Percentiles rank a stretch among this genome's conserved stretches.
Conservation (phyloP, 2,113 vertebrate species). For the Raja brachyura region DNA sequence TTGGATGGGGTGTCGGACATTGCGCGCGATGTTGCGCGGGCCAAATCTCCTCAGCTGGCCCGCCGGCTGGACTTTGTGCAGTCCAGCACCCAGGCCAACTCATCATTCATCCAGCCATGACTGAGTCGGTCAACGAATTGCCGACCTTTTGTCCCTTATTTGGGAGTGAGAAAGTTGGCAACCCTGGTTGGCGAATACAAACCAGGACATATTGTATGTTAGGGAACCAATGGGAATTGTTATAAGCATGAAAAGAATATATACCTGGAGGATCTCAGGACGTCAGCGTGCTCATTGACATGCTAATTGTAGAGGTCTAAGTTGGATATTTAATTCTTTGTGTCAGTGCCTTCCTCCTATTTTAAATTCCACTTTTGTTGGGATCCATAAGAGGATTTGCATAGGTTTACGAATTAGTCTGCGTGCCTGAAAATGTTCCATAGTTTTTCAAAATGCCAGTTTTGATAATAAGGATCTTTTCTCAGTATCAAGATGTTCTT, state of each 20-base stretch:
- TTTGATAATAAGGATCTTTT: not conserved
- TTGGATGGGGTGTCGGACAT: too few species aligned
- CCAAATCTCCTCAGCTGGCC: too few species aligned
- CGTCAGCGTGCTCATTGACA: not conserved
- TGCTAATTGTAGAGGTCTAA: not conserved
- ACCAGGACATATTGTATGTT: not conserved
- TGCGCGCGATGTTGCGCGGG: too few species aligned
- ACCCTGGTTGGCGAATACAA: conserved; percentile 13
- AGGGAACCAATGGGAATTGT: conserved; percentile 3
- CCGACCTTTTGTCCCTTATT: too few species aligned
- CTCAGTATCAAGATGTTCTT: not conserved
- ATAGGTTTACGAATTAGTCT: not conserved
- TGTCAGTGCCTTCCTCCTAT: not conserved
- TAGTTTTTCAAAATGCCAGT: not conserved
- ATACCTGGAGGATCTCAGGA: conserved; percentile 2
- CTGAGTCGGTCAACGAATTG: too few species aligned
- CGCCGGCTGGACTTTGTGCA: too few species aligned
- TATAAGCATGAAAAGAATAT: not conserved
- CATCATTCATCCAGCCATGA: too few species aligned
- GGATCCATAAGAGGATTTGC: not conserved
- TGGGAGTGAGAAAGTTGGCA: too few species aligned
- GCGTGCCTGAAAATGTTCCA: not conserved
- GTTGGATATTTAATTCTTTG: not conserved
- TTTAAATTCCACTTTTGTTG: not conserved
- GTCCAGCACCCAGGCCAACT: too few species aligned